Evolutionary conservation across 2,888 invertebrate species (phyloP), one percentile per base, ranked within the genome.

Genomic region (Criorhina ranunculi): DNA sequence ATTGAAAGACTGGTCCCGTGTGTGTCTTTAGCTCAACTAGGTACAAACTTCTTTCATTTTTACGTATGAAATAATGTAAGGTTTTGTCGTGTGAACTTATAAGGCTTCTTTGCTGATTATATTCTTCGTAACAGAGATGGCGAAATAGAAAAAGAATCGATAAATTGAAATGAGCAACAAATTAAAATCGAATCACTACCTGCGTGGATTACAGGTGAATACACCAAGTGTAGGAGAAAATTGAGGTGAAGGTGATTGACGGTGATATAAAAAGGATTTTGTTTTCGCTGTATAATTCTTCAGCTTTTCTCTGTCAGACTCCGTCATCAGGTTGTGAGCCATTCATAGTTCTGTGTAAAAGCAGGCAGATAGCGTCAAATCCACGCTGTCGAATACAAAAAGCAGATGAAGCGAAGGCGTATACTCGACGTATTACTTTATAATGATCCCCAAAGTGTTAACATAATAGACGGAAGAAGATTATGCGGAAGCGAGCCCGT

Each of bases 51-150:
- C 44, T 44, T 6, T 33, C 17, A 49, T 19, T 17, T 46, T 2
- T 6, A 33, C 5, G 5, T 7, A 40, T 17, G 15, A n/a, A 24
- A 24, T 24, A 3, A 9, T 67, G 33, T 67, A 19, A 49, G 11
- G 17, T 31, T 33, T 6, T 11, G 11, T 11, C 17, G 69, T 35
- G 62, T 7, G n/a, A 33, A 62, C 77, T 78, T 73, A 29, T 67
- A 73, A 42, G 83, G 83, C 9, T 83, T 83, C 83, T 5, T 46
- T 37, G 9, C 9, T 5, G 12, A 57, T 80, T 67, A 62, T 55
- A 29, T 37, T 37, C 12, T 33, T 3, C 37, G 3, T 9, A 4
- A 29, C 12, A 33, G 15, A n/a, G 6, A 40, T 11, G 9, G 4
- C 1, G 12, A 37, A 57, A 57, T 24, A 62, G 29, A 64, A 62